Evolutionary conservation across 1,140 invertebrate genomes (phyloP).

Genomic region (Lanistes nyassanus): DNA sequence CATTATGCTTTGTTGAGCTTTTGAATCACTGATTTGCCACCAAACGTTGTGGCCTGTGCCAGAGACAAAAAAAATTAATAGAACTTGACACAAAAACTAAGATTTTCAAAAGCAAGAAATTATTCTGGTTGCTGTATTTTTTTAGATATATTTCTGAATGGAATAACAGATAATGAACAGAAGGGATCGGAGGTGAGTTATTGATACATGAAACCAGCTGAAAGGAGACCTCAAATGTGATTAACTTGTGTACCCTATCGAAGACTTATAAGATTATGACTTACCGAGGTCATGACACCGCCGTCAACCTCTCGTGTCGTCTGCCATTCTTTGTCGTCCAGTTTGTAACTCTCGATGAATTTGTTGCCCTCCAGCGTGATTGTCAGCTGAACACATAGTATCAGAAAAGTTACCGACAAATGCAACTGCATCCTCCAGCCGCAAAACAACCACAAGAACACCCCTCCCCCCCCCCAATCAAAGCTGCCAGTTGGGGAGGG

Average conservation of each 20-base stretch:
- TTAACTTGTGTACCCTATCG: background rate
- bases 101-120: background rate
- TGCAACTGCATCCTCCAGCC: background rate
- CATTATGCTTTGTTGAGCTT: constrained; percentile 14
- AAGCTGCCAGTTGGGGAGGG: too few species aligned
- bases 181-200: background rate
- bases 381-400: constrained; percentile 12
- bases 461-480: too few species aligned
- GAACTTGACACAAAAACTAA: background rate
- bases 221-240: background rate
- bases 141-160: background rate
- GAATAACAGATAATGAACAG: background rate
- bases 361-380: constrained; percentile 18
- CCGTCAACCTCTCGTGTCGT: constrained; percentile 12
- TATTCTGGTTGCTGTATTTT: background rate
- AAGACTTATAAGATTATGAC: background rate
- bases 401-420: background rate
- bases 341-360: constrained; percentile 15
- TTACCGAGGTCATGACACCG: constrained; percentile 21
- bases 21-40: background rate
- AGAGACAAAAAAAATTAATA: background rate
- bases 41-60: background rate
- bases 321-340: constrained; percentile 22
- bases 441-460: too few species aligned
- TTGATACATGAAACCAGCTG: background rate